Conservation (phyloP, 1,140 invertebrate genomes). For the Cotesia chilonis region DNA sequence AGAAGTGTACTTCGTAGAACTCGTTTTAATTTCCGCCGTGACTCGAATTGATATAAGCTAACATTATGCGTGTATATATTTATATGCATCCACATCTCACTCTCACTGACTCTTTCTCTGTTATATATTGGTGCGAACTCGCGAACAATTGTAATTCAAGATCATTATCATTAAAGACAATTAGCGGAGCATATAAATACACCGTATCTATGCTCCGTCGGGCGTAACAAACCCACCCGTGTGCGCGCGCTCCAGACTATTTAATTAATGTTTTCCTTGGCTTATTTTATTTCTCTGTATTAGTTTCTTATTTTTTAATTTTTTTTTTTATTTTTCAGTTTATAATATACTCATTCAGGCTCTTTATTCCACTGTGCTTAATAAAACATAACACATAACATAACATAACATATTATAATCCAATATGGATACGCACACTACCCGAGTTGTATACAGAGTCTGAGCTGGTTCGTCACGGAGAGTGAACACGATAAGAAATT, state of each 20-base stretch:
- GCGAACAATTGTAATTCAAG: slow-evolving; percentile 61
- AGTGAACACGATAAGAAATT: slow-evolving; percentile 8
- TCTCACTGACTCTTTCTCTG: slow-evolving; percentile 15
- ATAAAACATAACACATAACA: background rate
- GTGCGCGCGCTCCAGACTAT: slow-evolving; percentile 33
- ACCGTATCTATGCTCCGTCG: slow-evolving; percentile 60
- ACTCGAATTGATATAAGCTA: slow-evolving; percentile 36
- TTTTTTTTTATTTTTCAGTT: background rate
- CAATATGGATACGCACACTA: too few species aligned
- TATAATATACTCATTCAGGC: background rate
- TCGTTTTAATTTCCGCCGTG: slow-evolving; percentile 38
- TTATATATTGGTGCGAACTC: slow-evolving; percentile 52
- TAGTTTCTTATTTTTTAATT: background rate
- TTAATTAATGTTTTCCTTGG: slow-evolving; percentile 43
- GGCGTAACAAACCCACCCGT: slow-evolving; percentile 51
- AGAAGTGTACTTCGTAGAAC: slow-evolving; percentile 20
- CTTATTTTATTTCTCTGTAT: background rate
- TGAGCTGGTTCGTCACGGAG: background rate
- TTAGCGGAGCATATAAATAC: slow-evolving; percentile 65
- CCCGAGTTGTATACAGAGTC: too few species aligned
- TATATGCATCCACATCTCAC: background rate
- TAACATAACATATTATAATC: background rate
- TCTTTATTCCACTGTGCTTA: slow-evolving; percentile 4
- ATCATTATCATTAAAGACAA: slow-evolving; percentile 64
- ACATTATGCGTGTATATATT: background rate